Percentiles rank a stretch among this genome's conserved stretches.
phyloP scores from a whole-genome alignment of 2,888 invertebrate genomes.

The Aporophyla lueneburgensis region DNA sequence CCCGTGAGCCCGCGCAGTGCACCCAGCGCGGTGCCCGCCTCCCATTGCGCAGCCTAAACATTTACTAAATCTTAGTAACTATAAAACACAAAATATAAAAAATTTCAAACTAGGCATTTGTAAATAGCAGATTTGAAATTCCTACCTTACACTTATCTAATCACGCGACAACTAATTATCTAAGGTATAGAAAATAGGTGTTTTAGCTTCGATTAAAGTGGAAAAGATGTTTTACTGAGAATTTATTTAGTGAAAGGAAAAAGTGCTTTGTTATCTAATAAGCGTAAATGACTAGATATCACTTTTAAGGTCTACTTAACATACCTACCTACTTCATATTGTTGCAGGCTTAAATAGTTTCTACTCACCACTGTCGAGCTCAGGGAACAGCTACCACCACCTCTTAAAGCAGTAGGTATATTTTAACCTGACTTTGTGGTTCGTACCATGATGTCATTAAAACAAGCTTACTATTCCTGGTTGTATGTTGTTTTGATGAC shows the following conservation, averaged over 20 bases:
- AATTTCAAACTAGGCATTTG: conserved; percentile 1
- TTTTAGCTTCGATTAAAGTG: conserved; percentile 40
- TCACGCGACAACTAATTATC: conserved; percentile 55
- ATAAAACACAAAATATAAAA: conserved; percentile 21
- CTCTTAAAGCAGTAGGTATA: not conserved
- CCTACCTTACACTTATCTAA: conserved; percentile 52
- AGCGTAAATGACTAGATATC: conserved; percentile 55
- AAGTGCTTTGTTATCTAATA: conserved; percentile 60
- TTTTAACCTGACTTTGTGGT: not conserved
- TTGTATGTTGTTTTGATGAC: not conserved
- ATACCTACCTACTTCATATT: conserved; percentile 37
- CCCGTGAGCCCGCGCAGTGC: conserved; percentile 96
- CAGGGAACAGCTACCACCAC: conserved; percentile 11
- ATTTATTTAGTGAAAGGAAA: conserved; percentile 46
- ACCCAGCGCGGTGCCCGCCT: conserved; percentile 94
- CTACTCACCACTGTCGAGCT: conserved; percentile 62
- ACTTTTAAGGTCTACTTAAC: conserved; percentile 53
- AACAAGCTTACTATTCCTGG: not conserved
- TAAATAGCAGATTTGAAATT: conserved; percentile 10
- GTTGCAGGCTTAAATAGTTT: conserved; percentile 44
- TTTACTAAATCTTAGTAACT: conserved; percentile 35
- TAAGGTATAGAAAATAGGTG: conserved; percentile 51
- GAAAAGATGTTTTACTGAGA: conserved; percentile 22
- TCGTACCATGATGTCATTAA: not conserved
- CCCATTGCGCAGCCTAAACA: conserved; percentile 87